Evolutionary conservation across 2,113 vertebrate species (phyloP).

Genomic region (Heterotilapia buettikoferi): DNA sequence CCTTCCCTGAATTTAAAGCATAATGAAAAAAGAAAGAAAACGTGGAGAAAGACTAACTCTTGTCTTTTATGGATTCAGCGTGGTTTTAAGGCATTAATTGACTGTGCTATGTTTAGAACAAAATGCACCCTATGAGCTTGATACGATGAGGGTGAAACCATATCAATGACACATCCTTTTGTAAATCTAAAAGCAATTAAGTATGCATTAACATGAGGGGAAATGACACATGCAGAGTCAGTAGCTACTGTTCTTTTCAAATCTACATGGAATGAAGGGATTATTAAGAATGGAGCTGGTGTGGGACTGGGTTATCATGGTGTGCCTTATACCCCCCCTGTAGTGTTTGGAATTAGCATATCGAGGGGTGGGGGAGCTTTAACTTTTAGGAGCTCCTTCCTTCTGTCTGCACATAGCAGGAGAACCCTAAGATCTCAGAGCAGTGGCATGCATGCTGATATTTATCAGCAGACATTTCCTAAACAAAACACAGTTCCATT

Average conservation of each 20-base stretch:
- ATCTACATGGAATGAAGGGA: constrained; percentile 3
- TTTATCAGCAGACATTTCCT: constrained; percentile 22
- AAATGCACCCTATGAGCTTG: not conserved
- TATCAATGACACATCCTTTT: not conserved
- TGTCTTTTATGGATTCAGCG: not conserved
- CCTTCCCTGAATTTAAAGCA: not conserved
- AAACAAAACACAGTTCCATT: constrained; percentile 10
- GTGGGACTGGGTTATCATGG: not conserved
- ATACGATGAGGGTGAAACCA: not conserved
- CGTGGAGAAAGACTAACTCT: not conserved
- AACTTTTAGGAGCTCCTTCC: not conserved
- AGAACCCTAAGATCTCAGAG: not conserved
- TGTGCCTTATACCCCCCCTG: not conserved
- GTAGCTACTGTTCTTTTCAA: constrained; percentile 6
- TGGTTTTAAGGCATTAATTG: constrained; percentile 61
- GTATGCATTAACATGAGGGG: not conserved
- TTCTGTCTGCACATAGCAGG: constrained; percentile 9
- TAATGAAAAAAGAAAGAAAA: not conserved
- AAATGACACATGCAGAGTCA: constrained; percentile 3
- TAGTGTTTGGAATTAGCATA: constrained; percentile 16
- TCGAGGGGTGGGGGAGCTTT: not conserved
- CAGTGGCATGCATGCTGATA: constrained; percentile 1
- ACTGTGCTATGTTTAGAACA: constrained; percentile 45
- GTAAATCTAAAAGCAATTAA: constrained; percentile 26
- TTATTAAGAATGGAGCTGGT: constrained; percentile 4